These are phyloP conservation scores for Heliconius cydno DNA, from an alignment of 2,888 invertebrate genomes.

Conservation along the genomic window DNA sequence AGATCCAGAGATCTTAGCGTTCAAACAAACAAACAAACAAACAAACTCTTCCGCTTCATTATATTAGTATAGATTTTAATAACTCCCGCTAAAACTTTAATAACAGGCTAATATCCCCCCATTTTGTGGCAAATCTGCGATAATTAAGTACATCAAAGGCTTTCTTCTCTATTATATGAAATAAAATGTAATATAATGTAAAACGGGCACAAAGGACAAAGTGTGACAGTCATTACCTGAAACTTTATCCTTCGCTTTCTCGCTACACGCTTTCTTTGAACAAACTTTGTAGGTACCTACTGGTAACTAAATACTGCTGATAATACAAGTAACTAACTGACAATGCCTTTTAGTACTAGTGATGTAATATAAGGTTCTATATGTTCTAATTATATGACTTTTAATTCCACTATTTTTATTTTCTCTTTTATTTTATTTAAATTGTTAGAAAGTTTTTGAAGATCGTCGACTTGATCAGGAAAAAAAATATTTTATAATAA, in stretches of 20 bases:
- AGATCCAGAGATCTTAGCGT: too few species aligned
- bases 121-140: neutral
- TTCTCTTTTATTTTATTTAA: neutral
- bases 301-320: conserved; percentile 43
- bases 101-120: neutral
- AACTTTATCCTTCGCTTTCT: conserved; percentile 47
- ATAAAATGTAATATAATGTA: conserved; percentile 34
- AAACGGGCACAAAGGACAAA: conserved; percentile 31
- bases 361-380: neutral
- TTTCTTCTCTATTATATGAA: conserved; percentile 22
- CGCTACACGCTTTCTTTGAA: conserved; percentile 47
- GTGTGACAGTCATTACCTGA: conserved; percentile 37
- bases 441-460: too few species aligned
- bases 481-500: too few species aligned
- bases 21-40: too few species aligned
- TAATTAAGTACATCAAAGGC: conserved; percentile 17
- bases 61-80: too few species aligned
- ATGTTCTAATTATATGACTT: neutral
- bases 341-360: conserved; percentile 21
- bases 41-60: too few species aligned
- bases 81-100: neutral
- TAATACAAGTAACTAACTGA: conserved; percentile 25
- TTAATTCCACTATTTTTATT: neutral
- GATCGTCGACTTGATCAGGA: too few species aligned
- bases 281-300: conserved; percentile 39